phyloP scores from a whole-genome alignment of 2,888 invertebrate species.

The Sphaerophoria rueppellii region DNA sequence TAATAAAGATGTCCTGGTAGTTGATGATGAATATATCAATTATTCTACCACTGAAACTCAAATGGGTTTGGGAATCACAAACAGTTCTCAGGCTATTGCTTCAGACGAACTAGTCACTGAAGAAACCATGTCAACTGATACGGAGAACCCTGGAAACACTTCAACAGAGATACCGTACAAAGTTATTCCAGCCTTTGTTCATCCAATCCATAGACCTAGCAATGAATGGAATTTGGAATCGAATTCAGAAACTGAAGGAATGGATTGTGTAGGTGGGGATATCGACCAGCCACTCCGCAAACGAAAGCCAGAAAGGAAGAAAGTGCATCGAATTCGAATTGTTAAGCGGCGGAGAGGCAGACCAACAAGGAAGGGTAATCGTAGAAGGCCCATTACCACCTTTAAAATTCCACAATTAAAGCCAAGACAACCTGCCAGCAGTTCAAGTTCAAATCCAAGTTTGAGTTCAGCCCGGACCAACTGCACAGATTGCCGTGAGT shows the following conservation, averaged over 20 bases:
- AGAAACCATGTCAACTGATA: not conserved
- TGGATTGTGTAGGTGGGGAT: too few relatives aligned
- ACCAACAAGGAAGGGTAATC: not conserved
- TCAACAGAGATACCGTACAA: constrained; percentile 13
- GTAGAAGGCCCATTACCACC: not conserved
- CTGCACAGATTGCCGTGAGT: constrained; percentile 57
- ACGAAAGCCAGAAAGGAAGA: constrained; percentile 28
- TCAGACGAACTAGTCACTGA: not conserved
- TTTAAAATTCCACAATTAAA: too few relatives aligned
- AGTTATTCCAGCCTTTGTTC: constrained; percentile 53
- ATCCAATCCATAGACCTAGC: constrained; percentile 61
- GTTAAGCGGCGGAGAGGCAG: constrained; percentile 8
- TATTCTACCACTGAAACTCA: not conserved
- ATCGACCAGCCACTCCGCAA: not conserved
- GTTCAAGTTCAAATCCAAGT: too few relatives aligned
- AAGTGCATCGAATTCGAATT: constrained; percentile 17
- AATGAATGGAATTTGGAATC: constrained; percentile 51
- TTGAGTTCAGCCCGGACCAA: not conserved
- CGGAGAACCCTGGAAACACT: constrained; percentile 1
- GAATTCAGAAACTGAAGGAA: constrained; percentile 14
- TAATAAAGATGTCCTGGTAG: not conserved
- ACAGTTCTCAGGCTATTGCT: not conserved
- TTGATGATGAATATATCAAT: not conserved
- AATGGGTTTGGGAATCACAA: not conserved
- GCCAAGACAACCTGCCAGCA: too few relatives aligned